These are phyloP conservation scores for Brenthis hecate DNA, from an alignment of 2,888 invertebrate genomes.

Conservation along the genomic window DNA sequence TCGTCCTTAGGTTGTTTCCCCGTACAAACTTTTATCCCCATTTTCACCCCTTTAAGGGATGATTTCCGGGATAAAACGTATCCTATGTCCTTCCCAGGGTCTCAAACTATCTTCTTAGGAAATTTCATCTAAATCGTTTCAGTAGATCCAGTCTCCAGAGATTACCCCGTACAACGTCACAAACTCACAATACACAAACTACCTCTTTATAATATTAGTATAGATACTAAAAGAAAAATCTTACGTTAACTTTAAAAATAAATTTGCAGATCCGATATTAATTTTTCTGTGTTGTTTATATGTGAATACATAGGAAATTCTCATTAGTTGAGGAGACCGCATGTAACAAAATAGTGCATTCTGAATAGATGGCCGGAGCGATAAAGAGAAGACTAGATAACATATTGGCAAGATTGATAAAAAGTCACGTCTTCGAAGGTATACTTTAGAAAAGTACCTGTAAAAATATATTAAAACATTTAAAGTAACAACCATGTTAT, in stretches of 20 bases:
- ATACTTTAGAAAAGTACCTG: slow-evolving; percentile 72
- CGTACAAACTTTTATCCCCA: too few relatives aligned
- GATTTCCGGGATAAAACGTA: too few relatives aligned
- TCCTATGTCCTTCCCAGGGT: too few relatives aligned
- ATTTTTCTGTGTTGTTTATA: slow-evolving; percentile 68
- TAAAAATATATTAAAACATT: slow-evolving; percentile 21
- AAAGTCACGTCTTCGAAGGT: slow-evolving; percentile 68
- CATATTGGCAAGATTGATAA: slow-evolving; percentile 66
- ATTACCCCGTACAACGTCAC: too few relatives aligned
- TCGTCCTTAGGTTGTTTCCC: too few relatives aligned
- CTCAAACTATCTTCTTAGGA: too few relatives aligned
- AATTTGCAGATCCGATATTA: slow-evolving; percentile 68
- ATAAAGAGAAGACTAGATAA: slow-evolving; percentile 61
- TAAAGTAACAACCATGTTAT: background rate
- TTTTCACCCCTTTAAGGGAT: too few relatives aligned
- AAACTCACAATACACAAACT: too few relatives aligned
- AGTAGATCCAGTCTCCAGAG: too few relatives aligned
- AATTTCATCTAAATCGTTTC: too few relatives aligned
- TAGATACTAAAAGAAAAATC: background rate
- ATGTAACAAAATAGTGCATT: slow-evolving; percentile 62
- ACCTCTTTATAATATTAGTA: too few relatives aligned
- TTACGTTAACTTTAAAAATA: slow-evolving; percentile 72
- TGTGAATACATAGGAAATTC: slow-evolving; percentile 73
- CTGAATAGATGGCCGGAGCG: slow-evolving; percentile 48
- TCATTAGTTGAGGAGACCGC: slow-evolving; percentile 67